phyloP scores from a whole-genome alignment of 2,888 invertebrate species.

The Thelaira solivaga region DNA sequence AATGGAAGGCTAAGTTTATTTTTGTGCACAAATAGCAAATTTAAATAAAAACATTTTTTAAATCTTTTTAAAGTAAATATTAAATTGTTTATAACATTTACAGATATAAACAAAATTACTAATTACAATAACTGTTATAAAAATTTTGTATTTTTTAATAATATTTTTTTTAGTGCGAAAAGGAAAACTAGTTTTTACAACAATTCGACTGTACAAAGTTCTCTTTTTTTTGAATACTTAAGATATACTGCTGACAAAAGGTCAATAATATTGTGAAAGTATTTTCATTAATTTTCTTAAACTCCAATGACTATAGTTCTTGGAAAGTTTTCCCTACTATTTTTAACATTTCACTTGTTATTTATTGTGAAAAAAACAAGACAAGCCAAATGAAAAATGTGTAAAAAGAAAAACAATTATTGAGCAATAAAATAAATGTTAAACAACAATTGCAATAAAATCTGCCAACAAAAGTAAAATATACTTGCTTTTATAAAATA shows the following conservation, averaged over 20 bases:
- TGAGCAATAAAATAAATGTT: slow-evolving; percentile 2
- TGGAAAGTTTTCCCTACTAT: background rate
- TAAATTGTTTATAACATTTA: too few species aligned
- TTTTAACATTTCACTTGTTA: slow-evolving; percentile 3
- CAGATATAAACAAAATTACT: too few species aligned
- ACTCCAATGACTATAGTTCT: background rate
- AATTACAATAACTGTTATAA: too few species aligned
- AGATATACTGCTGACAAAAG: too few species aligned
- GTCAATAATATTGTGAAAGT: background rate
- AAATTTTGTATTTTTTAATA: too few species aligned
- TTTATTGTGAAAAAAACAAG: slow-evolving; percentile 11
- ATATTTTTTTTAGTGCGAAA: too few species aligned
- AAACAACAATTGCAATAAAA: slow-evolving; percentile 23
- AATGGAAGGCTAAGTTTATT: too few species aligned
- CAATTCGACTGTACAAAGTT: too few species aligned
- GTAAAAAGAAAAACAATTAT: background rate
- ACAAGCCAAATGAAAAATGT: background rate
- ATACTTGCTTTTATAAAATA: slow-evolving; percentile 30
- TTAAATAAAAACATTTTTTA: too few species aligned
- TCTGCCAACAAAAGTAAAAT: slow-evolving; percentile 30
- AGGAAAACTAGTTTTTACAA: background rate
- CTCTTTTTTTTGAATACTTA: too few species aligned
- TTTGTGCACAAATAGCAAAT: too few species aligned
- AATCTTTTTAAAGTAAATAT: too few species aligned
- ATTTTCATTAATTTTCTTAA: background rate